Evolutionary conservation across 1,140 invertebrate genomes (phyloP), one percentile per base, ranked within the genome.

Genomic region (Drosophila kurseongensis): DNA sequence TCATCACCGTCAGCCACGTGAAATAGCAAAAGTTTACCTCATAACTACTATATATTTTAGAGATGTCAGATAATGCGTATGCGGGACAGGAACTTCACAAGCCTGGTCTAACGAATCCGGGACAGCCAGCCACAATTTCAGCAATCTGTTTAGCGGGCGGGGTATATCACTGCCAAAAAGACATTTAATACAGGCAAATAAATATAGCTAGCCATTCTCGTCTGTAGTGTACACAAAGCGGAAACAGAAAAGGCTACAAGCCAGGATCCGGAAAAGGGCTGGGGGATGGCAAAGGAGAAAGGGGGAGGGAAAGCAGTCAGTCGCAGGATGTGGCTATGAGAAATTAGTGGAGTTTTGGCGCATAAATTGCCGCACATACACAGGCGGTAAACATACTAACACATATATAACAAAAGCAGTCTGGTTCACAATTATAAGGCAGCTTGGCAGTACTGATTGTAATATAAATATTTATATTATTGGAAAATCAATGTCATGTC

Each of bases 141-240:
- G 60, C 55, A 35, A 42, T 63, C 55, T 63, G 60, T 23, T 40
- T 55, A 38, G 27, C 27, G 60, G 38, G 16, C 27, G 38, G 54
- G 55, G 60, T 23, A 38, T 38, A 50, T 41, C 68, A 54, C 56
- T 61, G 68, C 55, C 69, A 60, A 66, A 79, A 74, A 29, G 63
- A 78, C 81, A 80, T 84, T 86, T 79, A 88, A 86, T 88, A 88
- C 79, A 83, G 72, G 57, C 79, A 83, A 83, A 88, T 86, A 85
- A 85, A 85, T 86, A 85, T 69, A 60, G 50, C 66, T 45, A 55
- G 50, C 71, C 41, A 59, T 52, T 54, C 51, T 51, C 58, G 52
- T 18, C n/a, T 32, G 78, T 38, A 54, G 59, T 65, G 82, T 63
- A 54, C 75, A 73, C 69, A 71, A 60, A 65, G 45, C 68, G 78